phyloP scores from a whole-genome alignment of 1,140 invertebrate species.

The Neodiprion virginianus region DNA sequence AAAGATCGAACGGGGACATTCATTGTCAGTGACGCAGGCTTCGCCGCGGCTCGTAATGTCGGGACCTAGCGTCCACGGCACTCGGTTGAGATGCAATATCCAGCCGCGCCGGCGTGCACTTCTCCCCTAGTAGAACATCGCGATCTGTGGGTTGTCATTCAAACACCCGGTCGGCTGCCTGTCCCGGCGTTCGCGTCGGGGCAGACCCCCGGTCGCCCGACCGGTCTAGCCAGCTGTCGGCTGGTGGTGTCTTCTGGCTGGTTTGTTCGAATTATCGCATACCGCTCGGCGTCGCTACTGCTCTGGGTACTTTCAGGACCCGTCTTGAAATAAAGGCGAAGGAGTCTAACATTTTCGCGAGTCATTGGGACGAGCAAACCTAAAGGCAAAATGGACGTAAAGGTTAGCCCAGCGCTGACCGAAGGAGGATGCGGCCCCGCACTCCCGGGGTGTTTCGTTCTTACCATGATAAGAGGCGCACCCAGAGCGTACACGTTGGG shows the following conservation, averaged over 20 bases:
- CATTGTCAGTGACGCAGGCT: too few species aligned
- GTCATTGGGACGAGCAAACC: conserved; percentile 68
- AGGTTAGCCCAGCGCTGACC: too few species aligned
- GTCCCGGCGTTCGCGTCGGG: conserved; percentile 29
- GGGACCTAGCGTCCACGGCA: too few species aligned
- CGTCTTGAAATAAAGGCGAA: conserved; percentile 96
- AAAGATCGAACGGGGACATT: conserved; percentile 61
- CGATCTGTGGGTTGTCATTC: conserved; percentile 57
- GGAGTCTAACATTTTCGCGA: conserved; percentile 86
- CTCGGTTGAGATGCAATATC: background rate
- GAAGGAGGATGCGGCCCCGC: too few species aligned
- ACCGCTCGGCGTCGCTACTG: conserved; percentile 64
- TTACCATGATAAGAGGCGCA: too few species aligned
- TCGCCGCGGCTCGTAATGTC: too few species aligned
- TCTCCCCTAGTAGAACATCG: conserved; percentile 62
- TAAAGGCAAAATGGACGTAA: too few species aligned
- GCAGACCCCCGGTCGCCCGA: conserved; percentile 26
- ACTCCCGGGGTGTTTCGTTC: too few species aligned
- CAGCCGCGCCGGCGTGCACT: background rate
- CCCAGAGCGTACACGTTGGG: too few species aligned
- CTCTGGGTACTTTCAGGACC: conserved; percentile 74
- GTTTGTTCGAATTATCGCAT: conserved; percentile 28
- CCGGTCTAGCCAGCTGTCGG: conserved; percentile 47
- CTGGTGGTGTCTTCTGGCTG: conserved; percentile 58
- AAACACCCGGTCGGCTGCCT: conserved; percentile 45